These are phyloP conservation scores for Apotomis betuletana DNA, from an alignment of 2,888 invertebrate species.

Conservation along the genomic window DNA sequence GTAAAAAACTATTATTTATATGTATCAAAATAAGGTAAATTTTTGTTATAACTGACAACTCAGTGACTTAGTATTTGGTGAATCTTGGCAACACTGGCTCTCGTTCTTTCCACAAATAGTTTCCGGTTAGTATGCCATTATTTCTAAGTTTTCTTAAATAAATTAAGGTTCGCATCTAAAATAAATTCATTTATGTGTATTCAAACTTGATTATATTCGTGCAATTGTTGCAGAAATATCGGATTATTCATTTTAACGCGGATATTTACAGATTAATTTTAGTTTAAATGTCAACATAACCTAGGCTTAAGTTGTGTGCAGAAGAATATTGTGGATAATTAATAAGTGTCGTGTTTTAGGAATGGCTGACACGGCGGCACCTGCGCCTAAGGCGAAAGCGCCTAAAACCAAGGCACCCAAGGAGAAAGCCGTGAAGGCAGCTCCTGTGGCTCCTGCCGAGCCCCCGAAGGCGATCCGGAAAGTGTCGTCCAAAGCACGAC, in stretches of 20 bases:
- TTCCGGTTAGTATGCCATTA: conserved; percentile 71
- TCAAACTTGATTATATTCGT: conserved; percentile 38
- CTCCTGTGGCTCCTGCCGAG: conserved; percentile 82
- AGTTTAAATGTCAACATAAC: conserved; percentile 77
- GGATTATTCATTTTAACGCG: conserved; percentile 54
- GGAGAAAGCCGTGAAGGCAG: conserved; percentile 81
- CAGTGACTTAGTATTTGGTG: neutral
- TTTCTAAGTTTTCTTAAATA: conserved; percentile 51
- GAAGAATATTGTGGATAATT: conserved; percentile 48
- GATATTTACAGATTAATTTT: conserved; percentile 68
- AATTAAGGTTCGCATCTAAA: conserved; percentile 48
- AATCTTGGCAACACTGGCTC: conserved; percentile 62
- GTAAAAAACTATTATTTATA: too few species aligned
- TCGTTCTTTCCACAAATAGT: conserved; percentile 72
- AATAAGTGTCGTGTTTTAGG: conserved; percentile 63
- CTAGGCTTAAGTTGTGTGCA: conserved; percentile 47
- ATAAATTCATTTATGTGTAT: conserved; percentile 49
- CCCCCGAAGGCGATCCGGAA: conserved; percentile 79
- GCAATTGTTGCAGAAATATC: conserved; percentile 45
- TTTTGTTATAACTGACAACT: neutral
- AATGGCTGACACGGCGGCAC: conserved; percentile 86
- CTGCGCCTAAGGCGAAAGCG: conserved; percentile 80
- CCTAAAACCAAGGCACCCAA: conserved; percentile 84
- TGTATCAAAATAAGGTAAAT: conserved; percentile 1
- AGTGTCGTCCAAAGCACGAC: conserved; percentile 83